Base-by-base conservation (phyloP, 2,113 vertebrate genomes). In the Cynopterus brachyotis region DNA sequence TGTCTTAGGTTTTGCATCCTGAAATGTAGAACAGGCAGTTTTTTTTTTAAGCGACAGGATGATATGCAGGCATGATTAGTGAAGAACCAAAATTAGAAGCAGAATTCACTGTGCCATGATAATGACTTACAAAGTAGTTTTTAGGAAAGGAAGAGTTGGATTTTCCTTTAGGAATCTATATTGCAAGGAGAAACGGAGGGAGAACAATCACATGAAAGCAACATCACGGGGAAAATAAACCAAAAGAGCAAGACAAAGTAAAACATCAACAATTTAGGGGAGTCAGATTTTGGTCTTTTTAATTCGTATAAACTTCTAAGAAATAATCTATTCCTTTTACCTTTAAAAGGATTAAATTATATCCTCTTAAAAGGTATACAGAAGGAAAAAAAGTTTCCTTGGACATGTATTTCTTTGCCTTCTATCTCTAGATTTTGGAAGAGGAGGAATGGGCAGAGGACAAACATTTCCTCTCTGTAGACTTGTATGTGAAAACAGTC, bases 91-190 rank as follows among this genome's bases (percentile, higher is more conserved):
- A 97, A 98, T 84, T 96, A 94, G 98, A 81, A 45, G 95, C 95
- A 97, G 91, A 89, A 88, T 89, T 98, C 97, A 98, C 76, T 95
- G 97, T 98, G 98, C 97, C 98, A 98, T 84, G 72, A 96, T 28
- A 30, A 98, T 98, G 98, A 99, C 99, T 99, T 99, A 99, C 99
- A 99, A 99, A 99, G 99, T 99, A 99, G 98, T 98, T 99, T 98
- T 99, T 99, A 99, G 99, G 99, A 99, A 99, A 99, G 98, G 98
- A 99, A 99, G 99, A 99, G 98, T 98, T 99, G 98, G 97, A 97
- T 98, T 99, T 99, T 98, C 99, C 99, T 99, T 99, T 99, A 99
- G 99, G 99, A 99, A 99, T 99, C 99, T 99, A 99, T 97, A 99
- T 95, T 98, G 97, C 98, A 98, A 98, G 98, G 95, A 98, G 97